Percentiles rank a stretch among this genome's conserved stretches.
These are phyloP conservation scores for Danaus plexippus DNA, from an alignment of 1,140 invertebrate genomes.

Conservation along the genomic window DNA sequence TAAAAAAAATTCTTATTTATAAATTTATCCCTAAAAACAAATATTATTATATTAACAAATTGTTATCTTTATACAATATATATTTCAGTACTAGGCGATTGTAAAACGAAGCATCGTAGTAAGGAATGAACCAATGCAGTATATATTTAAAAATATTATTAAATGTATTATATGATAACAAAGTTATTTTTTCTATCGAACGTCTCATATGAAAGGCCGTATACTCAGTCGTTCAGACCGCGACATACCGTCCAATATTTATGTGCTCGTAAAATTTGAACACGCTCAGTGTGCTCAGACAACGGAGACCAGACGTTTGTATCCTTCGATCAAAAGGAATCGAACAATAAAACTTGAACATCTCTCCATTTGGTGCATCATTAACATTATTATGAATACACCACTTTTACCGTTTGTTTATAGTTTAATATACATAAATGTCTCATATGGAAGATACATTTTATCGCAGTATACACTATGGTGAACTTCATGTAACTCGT, in stretches of 20 bases:
- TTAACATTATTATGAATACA: slow-evolving; percentile 18
- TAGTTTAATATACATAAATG: slow-evolving; percentile 5
- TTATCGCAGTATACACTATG: too few relatives aligned
- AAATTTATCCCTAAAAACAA: too few relatives aligned
- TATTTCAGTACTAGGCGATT: too few relatives aligned
- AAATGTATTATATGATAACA: too few relatives aligned
- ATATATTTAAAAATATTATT: too few relatives aligned
- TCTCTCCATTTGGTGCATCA: slow-evolving; percentile 20
- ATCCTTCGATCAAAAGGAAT: slow-evolving; percentile 49
- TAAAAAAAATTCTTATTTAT: too few relatives aligned
- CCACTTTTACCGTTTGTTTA: slow-evolving; percentile 12
- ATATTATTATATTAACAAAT: too few relatives aligned
- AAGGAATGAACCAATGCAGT: too few relatives aligned
- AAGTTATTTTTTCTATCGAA: background rate
- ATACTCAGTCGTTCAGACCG: slow-evolving; percentile 15
- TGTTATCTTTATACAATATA: too few relatives aligned
- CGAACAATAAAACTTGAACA: slow-evolving; percentile 40
- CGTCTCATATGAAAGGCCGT: slow-evolving; percentile 12
- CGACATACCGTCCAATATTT: slow-evolving; percentile 49
- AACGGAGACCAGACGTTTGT: slow-evolving; percentile 43
- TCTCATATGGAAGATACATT: background rate
- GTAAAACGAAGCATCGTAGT: too few relatives aligned
- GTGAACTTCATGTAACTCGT: too few relatives aligned
- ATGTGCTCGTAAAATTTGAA: slow-evolving; percentile 61
- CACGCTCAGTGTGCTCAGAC: slow-evolving; percentile 48